phyloP scores from a whole-genome alignment of 2,888 invertebrate species.

The Miltochrista miniata region DNA sequence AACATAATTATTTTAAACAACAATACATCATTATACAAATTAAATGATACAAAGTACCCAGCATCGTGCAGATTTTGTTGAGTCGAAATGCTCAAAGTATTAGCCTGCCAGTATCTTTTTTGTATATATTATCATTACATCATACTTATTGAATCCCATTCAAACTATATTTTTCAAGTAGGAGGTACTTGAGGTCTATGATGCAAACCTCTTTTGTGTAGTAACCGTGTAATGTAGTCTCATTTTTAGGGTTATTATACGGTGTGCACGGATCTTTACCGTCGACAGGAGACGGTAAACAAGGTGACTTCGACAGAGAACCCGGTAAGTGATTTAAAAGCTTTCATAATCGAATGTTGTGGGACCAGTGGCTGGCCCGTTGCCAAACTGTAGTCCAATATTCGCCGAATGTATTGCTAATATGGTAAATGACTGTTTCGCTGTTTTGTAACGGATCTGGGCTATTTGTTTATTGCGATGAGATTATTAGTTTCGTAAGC shows the following conservation, averaged over 20 bases:
- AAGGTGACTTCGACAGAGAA: constrained; percentile 49
- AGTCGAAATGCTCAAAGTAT: too few relatives aligned
- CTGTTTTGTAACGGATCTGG: constrained; percentile 19
- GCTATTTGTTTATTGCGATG: constrained; percentile 1
- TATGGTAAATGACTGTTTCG: constrained; percentile 41
- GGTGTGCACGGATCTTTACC: constrained; percentile 16
- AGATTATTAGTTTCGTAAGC: background rate
- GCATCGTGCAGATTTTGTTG: too few relatives aligned
- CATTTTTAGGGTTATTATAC: background rate
- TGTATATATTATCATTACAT: too few relatives aligned
- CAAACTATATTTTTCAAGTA: too few relatives aligned
- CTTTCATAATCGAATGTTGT: constrained; percentile 63
- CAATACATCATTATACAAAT: too few relatives aligned
- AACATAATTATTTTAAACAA: too few relatives aligned
- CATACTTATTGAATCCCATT: too few relatives aligned
- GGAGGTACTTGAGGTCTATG: background rate
- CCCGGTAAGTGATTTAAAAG: constrained; percentile 70
- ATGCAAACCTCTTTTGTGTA: too few relatives aligned
- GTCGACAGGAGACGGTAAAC: constrained; percentile 49
- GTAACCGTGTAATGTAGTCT: too few relatives aligned
- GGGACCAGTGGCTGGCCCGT: constrained; percentile 38
- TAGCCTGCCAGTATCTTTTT: too few relatives aligned
- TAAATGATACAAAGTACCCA: too few relatives aligned
- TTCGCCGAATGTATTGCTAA: constrained; percentile 35
- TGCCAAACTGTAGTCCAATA: constrained; percentile 42